Evolutionary conservation across 2,797 vertebrate genomes (phyloP).

Genomic region (Amniataba percoides): DNA sequence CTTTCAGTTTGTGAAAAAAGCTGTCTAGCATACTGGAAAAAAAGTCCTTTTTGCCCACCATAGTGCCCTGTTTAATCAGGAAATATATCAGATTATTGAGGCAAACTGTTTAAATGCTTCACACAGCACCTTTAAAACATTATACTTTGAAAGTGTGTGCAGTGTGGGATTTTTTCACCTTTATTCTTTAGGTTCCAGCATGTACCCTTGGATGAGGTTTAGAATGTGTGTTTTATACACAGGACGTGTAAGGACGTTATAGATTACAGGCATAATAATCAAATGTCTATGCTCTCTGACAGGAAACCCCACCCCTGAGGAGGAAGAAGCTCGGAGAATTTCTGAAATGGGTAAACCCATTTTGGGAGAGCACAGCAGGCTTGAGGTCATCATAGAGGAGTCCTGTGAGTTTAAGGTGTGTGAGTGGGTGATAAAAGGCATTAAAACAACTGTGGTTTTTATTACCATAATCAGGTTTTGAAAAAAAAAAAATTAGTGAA

Average conservation of each 20-base stretch:
- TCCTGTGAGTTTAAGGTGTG: slow-evolving; percentile 93
- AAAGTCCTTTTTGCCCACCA: background rate
- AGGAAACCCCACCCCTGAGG: slow-evolving; percentile 84
- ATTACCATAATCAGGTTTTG: background rate
- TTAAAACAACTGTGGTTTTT: too few relatives aligned
- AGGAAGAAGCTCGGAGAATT: slow-evolving; percentile 90
- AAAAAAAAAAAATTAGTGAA: background rate
- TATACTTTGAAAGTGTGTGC: slow-evolving; percentile 3
- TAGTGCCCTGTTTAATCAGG: background rate
- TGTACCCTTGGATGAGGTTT: slow-evolving; percentile 7
- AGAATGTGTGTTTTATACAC: background rate
- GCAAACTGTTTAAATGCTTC: slow-evolving; percentile 18
- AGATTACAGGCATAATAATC: background rate
- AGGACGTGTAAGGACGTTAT: background rate
- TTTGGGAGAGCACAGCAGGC: slow-evolving; percentile 88
- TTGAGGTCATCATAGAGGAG: slow-evolving; percentile 93
- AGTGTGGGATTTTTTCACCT: background rate
- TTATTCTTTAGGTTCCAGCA: slow-evolving; percentile 1
- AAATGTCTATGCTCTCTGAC: slow-evolving; percentile 14
- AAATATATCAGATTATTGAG: background rate
- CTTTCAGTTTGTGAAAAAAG: background rate
- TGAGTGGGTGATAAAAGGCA: slow-evolving; percentile 27
- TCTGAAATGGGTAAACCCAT: slow-evolving; percentile 93
- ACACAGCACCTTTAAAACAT: slow-evolving; percentile 25
- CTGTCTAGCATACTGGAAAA: background rate